phyloP scores from a whole-genome alignment of 2,113 vertebrate species.

The Vulpes vulpes region DNA sequence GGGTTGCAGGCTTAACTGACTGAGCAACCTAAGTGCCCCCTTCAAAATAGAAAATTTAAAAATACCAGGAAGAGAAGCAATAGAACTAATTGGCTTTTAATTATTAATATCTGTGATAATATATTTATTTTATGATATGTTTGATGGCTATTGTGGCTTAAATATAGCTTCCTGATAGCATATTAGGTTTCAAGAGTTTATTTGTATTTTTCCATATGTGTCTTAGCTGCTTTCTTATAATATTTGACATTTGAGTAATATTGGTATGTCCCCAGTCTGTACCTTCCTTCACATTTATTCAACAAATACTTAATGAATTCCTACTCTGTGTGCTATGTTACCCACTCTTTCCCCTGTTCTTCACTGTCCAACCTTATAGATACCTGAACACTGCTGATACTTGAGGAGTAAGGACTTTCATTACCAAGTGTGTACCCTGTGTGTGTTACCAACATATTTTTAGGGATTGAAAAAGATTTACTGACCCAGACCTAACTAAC shows the following conservation, averaged over 20 bases:
- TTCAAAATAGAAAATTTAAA: conserved; percentile 5
- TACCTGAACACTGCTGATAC: neutral
- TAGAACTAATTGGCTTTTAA: conserved; percentile 21
- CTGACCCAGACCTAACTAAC: neutral
- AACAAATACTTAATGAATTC: neutral
- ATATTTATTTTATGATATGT: conserved; percentile 22
- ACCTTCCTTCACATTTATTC: conserved; percentile 54
- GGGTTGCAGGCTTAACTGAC: neutral
- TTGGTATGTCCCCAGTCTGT: neutral
- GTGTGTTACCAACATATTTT: conserved; percentile 1
- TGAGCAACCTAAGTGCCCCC: neutral
- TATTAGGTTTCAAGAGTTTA: conserved; percentile 53
- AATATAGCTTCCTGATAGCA: neutral
- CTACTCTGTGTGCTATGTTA: neutral
- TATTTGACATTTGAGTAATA: conserved; percentile 32
- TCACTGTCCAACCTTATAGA: neutral
- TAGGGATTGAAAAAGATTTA: conserved; percentile 41
- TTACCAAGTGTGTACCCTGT: neutral
- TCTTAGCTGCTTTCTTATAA: conserved; percentile 48
- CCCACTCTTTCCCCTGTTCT: neutral
- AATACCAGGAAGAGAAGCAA: neutral
- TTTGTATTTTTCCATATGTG: conserved; percentile 55
- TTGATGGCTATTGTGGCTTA: conserved; percentile 35
- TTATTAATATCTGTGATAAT: conserved; percentile 16
- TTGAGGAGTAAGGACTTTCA: neutral